A percentile compares a stretch with the other conserved stretches of the same genome.
phyloP scores from a whole-genome alignment of 2,113 vertebrate genomes.

The Sula dactylatra region DNA sequence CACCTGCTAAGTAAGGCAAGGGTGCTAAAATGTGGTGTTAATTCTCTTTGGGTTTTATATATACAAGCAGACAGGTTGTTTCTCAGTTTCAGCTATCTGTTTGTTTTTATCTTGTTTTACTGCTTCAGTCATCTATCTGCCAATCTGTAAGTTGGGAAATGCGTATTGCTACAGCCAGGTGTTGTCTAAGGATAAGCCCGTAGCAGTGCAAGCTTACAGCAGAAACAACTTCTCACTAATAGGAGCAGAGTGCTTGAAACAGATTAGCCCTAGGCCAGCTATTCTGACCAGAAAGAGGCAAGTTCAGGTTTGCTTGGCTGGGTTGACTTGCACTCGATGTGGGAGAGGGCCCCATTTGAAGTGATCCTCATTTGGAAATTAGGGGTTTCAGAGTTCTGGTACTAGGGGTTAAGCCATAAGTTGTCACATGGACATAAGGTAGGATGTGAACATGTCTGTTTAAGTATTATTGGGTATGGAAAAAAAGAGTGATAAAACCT shows the following conservation, averaged over 20 bases:
- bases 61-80: background rate
- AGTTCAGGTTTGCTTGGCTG: background rate
- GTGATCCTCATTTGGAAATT: background rate
- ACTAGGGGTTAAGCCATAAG: background rate
- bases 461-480: background rate
- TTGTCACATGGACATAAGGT: background rate
- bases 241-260: background rate
- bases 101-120: background rate
- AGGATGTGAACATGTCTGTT: background rate
- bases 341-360: background rate
- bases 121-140: background rate
- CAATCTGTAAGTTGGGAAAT: background rate
- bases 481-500: background rate
- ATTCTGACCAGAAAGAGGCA: background rate
- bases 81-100: background rate
- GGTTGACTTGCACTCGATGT: fast-evolving
- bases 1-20: background rate
- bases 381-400: background rate
- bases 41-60: background rate
- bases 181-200: background rate
- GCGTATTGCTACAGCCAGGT: background rate
- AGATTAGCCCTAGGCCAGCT: background rate
- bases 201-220: background rate
- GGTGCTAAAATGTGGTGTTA: background rate
- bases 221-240: background rate